Conservation (phyloP, 2,797 vertebrate genomes). For the Helostoma temminkii region DNA sequence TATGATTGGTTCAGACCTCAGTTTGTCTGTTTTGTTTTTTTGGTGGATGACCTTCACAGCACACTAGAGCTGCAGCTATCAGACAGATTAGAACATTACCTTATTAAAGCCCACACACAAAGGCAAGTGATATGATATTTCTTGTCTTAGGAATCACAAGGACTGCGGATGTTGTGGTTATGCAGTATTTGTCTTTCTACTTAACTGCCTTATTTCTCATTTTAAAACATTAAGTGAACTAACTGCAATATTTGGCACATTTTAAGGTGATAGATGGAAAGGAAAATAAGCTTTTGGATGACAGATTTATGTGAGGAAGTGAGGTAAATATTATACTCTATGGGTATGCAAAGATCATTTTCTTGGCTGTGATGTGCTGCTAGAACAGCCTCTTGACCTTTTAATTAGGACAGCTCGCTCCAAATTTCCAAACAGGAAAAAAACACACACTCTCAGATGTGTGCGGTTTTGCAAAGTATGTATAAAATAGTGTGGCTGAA, state of each 20-base stretch:
- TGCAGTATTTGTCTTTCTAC: too few species aligned
- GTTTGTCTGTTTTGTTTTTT: too few species aligned
- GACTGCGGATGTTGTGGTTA: too few species aligned
- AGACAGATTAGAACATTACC: too few species aligned
- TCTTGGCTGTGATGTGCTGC: neutral
- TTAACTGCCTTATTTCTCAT: too few species aligned
- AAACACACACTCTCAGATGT: neutral
- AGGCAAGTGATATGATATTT: too few species aligned
- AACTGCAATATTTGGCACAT: constrained; percentile 9
- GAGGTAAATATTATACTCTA: constrained; percentile 15
- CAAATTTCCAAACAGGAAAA: too few species aligned
- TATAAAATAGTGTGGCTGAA: constrained; percentile 47
- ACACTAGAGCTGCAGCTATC: too few species aligned
- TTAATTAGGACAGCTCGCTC: neutral
- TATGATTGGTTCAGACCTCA: too few species aligned
- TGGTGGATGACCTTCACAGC: too few species aligned
- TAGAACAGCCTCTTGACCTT: neutral
- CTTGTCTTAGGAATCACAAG: too few species aligned
- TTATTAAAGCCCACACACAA: too few species aligned
- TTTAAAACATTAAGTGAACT: constrained; percentile 11
- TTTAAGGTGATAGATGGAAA: neutral
- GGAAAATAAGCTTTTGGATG: neutral
- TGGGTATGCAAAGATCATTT: neutral
- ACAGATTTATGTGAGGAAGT: constrained; percentile 9
- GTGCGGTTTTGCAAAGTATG: constrained; percentile 17